Conservation (phyloP, 1,140 invertebrate genomes). For the Cepaea nemoralis region DNA sequence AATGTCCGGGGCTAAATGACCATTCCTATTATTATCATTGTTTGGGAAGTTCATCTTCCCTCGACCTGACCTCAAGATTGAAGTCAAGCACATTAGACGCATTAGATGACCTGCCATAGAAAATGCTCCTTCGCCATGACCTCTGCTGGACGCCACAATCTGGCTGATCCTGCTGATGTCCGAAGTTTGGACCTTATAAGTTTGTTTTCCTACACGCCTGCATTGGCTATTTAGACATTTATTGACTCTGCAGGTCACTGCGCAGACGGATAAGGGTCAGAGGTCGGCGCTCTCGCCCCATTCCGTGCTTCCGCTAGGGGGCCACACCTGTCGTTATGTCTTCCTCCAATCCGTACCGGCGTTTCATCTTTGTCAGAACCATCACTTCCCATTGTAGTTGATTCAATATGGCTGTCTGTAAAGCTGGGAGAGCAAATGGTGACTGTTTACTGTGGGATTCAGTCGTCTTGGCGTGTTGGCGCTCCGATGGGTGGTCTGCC, state of each 20-base stretch:
- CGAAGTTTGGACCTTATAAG: background rate
- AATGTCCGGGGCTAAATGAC: too few species aligned
- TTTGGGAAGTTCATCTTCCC: background rate
- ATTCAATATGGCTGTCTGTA: conserved; percentile 9
- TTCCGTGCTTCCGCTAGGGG: conserved; percentile 26
- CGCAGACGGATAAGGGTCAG: conserved; percentile 1
- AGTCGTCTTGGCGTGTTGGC: background rate
- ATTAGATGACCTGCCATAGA: background rate
- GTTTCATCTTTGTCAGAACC: conserved; percentile 28
- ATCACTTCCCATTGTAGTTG: conserved; percentile 7
- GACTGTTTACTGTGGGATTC: conserved; percentile 21
- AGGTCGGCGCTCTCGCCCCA: conserved; percentile 25
- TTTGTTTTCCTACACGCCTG: background rate
- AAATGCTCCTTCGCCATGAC: background rate
- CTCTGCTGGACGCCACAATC: background rate
- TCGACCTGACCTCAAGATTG: background rate
- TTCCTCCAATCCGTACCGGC: conserved; percentile 12
- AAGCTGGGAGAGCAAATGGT: conserved; percentile 14
- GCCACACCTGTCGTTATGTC: conserved; percentile 22
- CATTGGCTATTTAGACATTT: background rate
- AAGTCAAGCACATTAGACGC: background rate
- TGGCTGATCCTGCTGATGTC: conserved; percentile 14
- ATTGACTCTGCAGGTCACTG: conserved; percentile 4
- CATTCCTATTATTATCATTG: background rate
- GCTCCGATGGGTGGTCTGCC: conserved; percentile 28